Evolutionary conservation across 2,888 invertebrate species (phyloP).

Genomic region (Deladenus siricidicola): DNA sequence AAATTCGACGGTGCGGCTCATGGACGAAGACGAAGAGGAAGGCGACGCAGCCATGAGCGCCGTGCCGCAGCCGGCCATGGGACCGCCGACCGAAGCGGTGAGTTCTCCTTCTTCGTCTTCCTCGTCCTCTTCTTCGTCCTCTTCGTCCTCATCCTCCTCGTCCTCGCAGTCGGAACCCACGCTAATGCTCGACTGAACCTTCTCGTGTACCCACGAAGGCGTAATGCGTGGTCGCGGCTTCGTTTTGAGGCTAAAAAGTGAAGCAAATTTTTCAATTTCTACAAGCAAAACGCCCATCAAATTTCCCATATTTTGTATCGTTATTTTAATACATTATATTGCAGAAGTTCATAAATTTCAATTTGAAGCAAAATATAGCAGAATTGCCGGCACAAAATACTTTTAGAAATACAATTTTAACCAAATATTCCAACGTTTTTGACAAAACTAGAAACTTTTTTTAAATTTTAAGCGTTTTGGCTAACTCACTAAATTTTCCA

Average conservation of each 20-base stretch:
- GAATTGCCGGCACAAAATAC: conserved; percentile 1
- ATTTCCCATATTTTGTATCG: too few species aligned
- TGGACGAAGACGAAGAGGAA: not conserved
- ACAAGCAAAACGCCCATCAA: too few species aligned
- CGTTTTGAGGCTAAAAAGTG: conserved; percentile 42
- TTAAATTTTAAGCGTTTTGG: too few species aligned
- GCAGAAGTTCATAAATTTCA: not conserved
- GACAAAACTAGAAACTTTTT: too few species aligned
- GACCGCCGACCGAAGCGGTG: not conserved
- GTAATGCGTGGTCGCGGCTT: conserved; percentile 48
- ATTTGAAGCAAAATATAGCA: not conserved
- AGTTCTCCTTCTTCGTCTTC: not conserved
- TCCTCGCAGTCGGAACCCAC: conserved; percentile 44
- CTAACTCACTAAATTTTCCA: too few species aligned
- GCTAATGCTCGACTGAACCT: conserved; percentile 48
- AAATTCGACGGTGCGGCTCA: not conserved
- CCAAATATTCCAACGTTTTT: too few species aligned
- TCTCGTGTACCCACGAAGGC: conserved; percentile 52
- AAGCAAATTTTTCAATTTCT: too few species aligned
- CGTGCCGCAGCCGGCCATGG: not conserved
- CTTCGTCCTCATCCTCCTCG: conserved; percentile 10
- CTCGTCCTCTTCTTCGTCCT: not conserved
- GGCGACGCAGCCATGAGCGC: not conserved
- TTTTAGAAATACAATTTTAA: too few species aligned
- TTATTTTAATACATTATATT: too few species aligned